phyloP scores from a whole-genome alignment of 2,888 invertebrate genomes.

The Meta bourneti region DNA sequence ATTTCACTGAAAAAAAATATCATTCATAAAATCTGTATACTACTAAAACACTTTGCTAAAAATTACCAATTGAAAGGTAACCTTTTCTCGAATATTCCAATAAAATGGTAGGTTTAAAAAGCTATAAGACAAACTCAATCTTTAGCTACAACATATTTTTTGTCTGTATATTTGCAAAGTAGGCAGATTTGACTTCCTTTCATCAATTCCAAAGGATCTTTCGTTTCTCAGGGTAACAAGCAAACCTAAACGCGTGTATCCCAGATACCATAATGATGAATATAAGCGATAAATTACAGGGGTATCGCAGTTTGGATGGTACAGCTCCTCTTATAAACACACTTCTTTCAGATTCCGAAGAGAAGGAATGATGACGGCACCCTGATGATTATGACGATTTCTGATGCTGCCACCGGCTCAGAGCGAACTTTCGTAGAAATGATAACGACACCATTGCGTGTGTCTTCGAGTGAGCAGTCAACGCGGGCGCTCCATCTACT shows the following conservation, averaged over 20 bases:
- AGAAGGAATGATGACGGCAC: constrained; percentile 16
- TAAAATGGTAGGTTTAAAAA: no score
- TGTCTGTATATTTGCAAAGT: background rate
- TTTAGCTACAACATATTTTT: no score
- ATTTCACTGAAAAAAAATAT: no score
- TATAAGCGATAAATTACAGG: background rate
- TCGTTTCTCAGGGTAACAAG: background rate
- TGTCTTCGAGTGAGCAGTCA: constrained; percentile 28
- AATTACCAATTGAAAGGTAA: no score
- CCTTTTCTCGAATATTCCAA: no score
- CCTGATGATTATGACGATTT: constrained; percentile 57
- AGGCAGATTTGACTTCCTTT: background rate
- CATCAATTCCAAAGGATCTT: background rate
- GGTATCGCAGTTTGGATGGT: constrained; percentile 1
- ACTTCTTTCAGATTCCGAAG: constrained; percentile 30
- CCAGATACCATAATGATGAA: background rate
- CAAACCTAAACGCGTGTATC: background rate
- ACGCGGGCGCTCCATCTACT: constrained; percentile 41
- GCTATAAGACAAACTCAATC: no score
- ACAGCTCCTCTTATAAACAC: constrained; percentile 11
- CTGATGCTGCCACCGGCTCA: background rate
- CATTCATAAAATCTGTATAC: no score
- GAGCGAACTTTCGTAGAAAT: constrained; percentile 17
- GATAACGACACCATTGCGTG: constrained; percentile 60
- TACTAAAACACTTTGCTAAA: no score